Evolutionary conservation across 2,888 invertebrate species (phyloP).

Genomic region (Pollenia amentaria): DNA sequence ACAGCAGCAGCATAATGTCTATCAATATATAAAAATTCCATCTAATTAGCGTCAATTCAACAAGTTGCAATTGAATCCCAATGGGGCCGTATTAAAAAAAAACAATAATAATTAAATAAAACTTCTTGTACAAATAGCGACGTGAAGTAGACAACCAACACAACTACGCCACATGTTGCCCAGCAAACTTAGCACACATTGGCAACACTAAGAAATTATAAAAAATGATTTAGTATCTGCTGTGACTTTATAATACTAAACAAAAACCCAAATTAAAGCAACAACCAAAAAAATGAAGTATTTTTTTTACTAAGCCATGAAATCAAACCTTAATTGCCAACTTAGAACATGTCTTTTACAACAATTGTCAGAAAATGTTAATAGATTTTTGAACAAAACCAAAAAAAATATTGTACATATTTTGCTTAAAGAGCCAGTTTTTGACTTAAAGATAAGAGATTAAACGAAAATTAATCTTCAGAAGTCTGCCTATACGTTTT

Average conservation of each 20-base stretch:
- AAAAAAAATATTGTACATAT: not conserved
- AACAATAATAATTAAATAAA: constrained; percentile 18
- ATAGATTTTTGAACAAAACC: constrained; percentile 6
- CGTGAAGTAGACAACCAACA: constrained; percentile 47
- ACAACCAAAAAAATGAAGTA: constrained; percentile 2
- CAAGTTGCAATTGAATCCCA: constrained; percentile 69
- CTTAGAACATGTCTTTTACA: constrained; percentile 43
- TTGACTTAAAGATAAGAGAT: no score
- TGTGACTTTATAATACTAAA: constrained; percentile 47
- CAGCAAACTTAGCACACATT: not conserved
- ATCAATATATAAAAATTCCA: constrained; percentile 61
- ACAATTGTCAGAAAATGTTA: constrained; percentile 37
- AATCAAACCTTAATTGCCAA: constrained; percentile 60
- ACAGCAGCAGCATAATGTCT: constrained; percentile 33
- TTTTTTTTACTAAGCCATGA: constrained; percentile 39
- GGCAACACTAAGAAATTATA: constrained; percentile 26
- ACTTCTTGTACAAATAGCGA: constrained; percentile 42
- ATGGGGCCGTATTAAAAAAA: constrained; percentile 52
- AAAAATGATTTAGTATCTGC: constrained; percentile 68
- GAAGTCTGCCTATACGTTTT: no score
- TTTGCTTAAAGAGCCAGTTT: not conserved
- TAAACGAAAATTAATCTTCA: no score
- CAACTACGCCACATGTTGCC: constrained; percentile 36
- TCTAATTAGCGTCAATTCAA: constrained; percentile 72
- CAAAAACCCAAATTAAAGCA: not conserved